These are phyloP conservation scores for Gadopsis bispinosus DNA, from an alignment of 2,797 vertebrate genomes.

Conservation along the genomic window DNA sequence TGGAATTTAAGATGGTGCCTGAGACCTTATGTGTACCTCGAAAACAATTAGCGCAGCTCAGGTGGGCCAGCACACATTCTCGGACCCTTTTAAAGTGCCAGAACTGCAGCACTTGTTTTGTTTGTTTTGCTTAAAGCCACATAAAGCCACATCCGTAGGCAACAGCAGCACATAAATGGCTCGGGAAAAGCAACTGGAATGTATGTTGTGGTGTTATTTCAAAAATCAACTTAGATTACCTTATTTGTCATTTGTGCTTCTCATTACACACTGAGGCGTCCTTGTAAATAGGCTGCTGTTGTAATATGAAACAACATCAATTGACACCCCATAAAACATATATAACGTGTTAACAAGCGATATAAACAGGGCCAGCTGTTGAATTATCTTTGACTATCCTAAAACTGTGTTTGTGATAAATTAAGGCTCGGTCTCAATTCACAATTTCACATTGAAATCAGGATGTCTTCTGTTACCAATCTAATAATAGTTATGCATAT, in stretches of 20 bases:
- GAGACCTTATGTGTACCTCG: slow-evolving; percentile 63
- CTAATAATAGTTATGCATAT: slow-evolving; percentile 86
- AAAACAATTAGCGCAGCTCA: slow-evolving; percentile 71
- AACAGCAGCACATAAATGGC: slow-evolving; percentile 47
- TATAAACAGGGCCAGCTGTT: slow-evolving; percentile 83
- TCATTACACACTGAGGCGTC: slow-evolving; percentile 62
- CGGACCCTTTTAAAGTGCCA: slow-evolving; percentile 69
- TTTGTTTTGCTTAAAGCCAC: slow-evolving; percentile 77
- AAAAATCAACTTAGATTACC: slow-evolving; percentile 67
- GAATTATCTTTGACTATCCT: slow-evolving; percentile 80
- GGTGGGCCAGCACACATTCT: slow-evolving; percentile 68
- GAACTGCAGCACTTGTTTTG: slow-evolving; percentile 57
- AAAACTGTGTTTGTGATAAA: slow-evolving; percentile 80
- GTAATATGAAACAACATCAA: slow-evolving; percentile 75
- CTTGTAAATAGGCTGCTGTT: slow-evolving; percentile 72
- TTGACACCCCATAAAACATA: slow-evolving; percentile 81
- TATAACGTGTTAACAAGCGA: slow-evolving; percentile 85
- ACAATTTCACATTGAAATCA: slow-evolving; percentile 78
- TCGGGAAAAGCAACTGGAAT: slow-evolving; percentile 39
- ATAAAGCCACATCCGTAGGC: slow-evolving; percentile 59
- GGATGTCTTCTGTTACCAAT: slow-evolving; percentile 80
- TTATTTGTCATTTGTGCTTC: slow-evolving; percentile 68
- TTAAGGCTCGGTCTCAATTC: slow-evolving; percentile 73
- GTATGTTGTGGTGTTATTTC: slow-evolving; percentile 41
- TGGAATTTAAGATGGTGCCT: slow-evolving; percentile 81